Evolutionary conservation across 2,113 vertebrate species (phyloP).

Genomic region (Erpornis zantholeuca): DNA sequence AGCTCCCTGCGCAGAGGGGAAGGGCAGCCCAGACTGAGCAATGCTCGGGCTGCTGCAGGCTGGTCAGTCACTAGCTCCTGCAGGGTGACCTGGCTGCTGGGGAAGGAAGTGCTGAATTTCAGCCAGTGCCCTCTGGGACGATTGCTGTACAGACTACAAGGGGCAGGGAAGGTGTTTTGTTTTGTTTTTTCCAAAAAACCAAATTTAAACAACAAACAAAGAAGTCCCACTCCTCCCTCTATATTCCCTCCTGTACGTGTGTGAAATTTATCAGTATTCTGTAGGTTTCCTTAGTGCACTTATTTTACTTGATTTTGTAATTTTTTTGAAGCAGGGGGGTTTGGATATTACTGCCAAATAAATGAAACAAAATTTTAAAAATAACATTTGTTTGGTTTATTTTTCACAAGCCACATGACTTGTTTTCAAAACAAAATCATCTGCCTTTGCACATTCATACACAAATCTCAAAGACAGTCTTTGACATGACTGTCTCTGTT

Average conservation of each 20-base stretch:
- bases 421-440: background rate
- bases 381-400: background rate
- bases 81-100: background rate
- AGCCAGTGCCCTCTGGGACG: background rate
- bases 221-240: conserved; percentile 6
- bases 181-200: background rate
- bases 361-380: conserved; percentile 62
- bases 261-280: conserved; percentile 72
- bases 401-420: background rate
- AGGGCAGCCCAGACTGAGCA: background rate
- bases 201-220: conserved; percentile 49
- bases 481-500: background rate
- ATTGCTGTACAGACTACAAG: background rate
- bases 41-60: background rate
- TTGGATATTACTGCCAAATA: conserved; percentile 78
- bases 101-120: background rate
- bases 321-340: conserved; percentile 54
- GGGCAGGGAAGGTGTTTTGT: background rate
- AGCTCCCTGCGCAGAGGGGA: accelerated
- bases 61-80: background rate
- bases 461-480: background rate
- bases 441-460: background rate
- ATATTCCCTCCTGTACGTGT: conserved; percentile 60
- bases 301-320: conserved; percentile 77
- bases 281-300: conserved; percentile 75